A percentile compares a stretch with the other conserved stretches of the same genome.
phyloP scores from a whole-genome alignment of 2,797 vertebrate genomes.

The Acrocephalus scirpaceus region DNA sequence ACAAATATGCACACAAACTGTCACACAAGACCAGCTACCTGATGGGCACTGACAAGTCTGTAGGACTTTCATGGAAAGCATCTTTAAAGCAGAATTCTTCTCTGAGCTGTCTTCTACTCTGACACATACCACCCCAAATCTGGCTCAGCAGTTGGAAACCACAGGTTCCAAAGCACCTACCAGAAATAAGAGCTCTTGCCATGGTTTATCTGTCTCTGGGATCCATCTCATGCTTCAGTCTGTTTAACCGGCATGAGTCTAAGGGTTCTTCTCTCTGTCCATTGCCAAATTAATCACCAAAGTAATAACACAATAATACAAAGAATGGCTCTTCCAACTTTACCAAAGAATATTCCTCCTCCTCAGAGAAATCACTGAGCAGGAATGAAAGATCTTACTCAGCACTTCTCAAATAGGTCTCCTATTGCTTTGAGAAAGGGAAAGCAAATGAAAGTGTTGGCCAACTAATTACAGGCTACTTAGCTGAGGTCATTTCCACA shows the following conservation, averaged over 20 bases:
- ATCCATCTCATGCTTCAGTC: not conserved
- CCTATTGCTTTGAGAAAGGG: not conserved
- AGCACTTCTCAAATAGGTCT: not conserved
- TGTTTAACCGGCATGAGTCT: not conserved
- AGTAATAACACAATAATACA: not conserved
- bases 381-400: not conserved
- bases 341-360: not conserved
- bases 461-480: not conserved
- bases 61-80: not conserved
- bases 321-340: not conserved
- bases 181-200: not conserved
- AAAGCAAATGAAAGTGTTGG: not conserved
- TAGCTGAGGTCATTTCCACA: not conserved
- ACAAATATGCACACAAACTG: not conserved
- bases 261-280: not conserved
- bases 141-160: not conserved
- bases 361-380: not conserved
- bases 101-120: not conserved
- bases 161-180: not conserved
- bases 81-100: not conserved
- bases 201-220: not conserved
- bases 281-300: not conserved
- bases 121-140: not conserved
- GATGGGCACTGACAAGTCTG: not conserved
- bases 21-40: not conserved